These are phyloP conservation scores for Rhyzopertha dominica DNA, from an alignment of 1,140 invertebrate species.

Conservation along the genomic window DNA sequence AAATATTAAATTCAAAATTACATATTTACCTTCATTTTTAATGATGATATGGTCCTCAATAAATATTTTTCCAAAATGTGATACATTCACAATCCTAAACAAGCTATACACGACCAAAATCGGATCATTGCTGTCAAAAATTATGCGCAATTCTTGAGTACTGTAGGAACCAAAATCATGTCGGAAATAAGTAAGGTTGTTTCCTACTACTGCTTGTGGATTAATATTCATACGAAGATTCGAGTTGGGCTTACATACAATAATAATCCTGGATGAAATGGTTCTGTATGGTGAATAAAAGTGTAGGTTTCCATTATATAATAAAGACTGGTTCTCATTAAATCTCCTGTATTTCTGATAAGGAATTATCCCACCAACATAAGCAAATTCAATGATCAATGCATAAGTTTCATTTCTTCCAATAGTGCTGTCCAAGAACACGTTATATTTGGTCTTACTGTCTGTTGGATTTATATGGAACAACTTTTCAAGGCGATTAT, in stretches of 20 bases:
- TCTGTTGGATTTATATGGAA: neutral
- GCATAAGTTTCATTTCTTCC: constrained; percentile 4
- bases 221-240: constrained; percentile 2
- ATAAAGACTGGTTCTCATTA: constrained; percentile 8
- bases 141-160: neutral
- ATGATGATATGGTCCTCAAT: constrained; percentile 16
- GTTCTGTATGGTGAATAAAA: constrained; percentile 20
- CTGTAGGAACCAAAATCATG: neutral
- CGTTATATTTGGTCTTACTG: neutral
- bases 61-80: constrained; percentile 18
- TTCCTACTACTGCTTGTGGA: neutral
- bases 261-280: neutral
- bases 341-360: neutral
- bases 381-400: neutral
- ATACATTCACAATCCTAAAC: constrained; percentile 14
- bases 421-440: constrained; percentile 4
- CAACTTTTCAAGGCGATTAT: neutral
- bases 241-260: constrained; percentile 1
- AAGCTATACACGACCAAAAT: constrained; percentile 8
- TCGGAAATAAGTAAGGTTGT: neutral
- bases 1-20: too few relatives aligned
- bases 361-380: neutral
- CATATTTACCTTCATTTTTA: constrained; percentile 18
- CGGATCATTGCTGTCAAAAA: constrained; percentile 2
- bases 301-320: constrained; percentile 13